These are phyloP conservation scores for Ditylenchus dipsaci DNA, from an alignment of 1,140 invertebrate genomes.

Conservation along the genomic window DNA sequence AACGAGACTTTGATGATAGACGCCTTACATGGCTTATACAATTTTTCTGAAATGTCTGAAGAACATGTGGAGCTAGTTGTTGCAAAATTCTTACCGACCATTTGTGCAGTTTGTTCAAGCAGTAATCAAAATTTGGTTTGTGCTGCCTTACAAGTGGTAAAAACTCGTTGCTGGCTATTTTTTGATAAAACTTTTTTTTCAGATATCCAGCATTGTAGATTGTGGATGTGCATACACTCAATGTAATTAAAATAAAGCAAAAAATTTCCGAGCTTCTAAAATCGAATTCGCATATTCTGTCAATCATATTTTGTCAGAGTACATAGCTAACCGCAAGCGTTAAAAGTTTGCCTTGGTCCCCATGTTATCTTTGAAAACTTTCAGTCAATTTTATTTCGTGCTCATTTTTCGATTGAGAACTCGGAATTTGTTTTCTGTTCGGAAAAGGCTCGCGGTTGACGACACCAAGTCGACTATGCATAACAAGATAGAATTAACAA, in stretches of 20 bases:
- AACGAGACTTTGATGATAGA: background rate
- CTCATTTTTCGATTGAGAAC: too few relatives aligned
- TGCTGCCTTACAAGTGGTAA: background rate
- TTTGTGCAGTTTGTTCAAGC: background rate
- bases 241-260: background rate
- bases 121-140: background rate
- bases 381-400: too few relatives aligned
- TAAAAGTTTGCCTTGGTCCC: too few relatives aligned
- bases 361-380: too few relatives aligned
- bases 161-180: too few relatives aligned
- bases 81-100: background rate
- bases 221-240: background rate
- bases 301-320: background rate
- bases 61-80: background rate
- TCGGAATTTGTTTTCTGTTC: too few relatives aligned
- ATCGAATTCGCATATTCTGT: background rate
- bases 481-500: too few relatives aligned
- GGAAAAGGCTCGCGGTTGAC: too few relatives aligned
- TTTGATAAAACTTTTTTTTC: too few relatives aligned
- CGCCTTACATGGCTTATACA: background rate
- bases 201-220: background rate
- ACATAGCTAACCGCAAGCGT: too few relatives aligned
- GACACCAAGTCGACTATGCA: too few relatives aligned
- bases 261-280: too few relatives aligned
- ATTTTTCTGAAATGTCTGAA: background rate